Conservation (phyloP, 1,140 invertebrate species). For the Nasonia longicornis region DNA sequence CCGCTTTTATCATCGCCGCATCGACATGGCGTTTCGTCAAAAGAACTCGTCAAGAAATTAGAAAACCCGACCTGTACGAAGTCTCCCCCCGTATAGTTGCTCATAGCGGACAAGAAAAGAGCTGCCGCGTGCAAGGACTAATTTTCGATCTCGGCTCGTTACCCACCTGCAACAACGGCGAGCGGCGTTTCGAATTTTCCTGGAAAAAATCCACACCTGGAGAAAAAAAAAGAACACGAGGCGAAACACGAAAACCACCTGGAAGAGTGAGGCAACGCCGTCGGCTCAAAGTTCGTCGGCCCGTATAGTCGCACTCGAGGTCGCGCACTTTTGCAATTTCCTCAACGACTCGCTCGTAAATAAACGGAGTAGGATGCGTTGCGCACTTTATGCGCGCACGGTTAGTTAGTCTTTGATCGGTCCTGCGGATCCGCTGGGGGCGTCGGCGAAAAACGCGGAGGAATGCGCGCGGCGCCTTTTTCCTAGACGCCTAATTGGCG, state of each 20-base stretch:
- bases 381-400: conserved; percentile 1
- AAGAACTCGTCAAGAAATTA: not conserved
- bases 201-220: not conserved
- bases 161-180: not conserved
- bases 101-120: not conserved
- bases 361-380: conserved; percentile 13
- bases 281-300: conserved; percentile 15
- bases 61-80: not conserved
- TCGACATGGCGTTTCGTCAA: not conserved
- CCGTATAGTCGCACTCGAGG: not conserved
- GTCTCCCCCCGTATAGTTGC: not conserved
- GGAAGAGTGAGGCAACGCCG: conserved; percentile 18
- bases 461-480: conserved; percentile 24
- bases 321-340: conserved; percentile 24
- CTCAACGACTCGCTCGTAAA: not conserved
- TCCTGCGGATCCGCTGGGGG: not conserved
- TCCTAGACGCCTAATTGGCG: conserved; percentile 36
- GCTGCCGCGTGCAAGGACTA: not conserved
- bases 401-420: conserved; percentile 35
- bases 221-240: not conserved
- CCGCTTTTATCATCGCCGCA: not conserved
- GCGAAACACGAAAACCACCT: not conserved
- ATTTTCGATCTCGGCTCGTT: not conserved
- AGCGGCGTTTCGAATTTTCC: not conserved
- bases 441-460: not conserved